phyloP scores from a whole-genome alignment of 2,113 vertebrate species.

The Ursus arctos region DNA sequence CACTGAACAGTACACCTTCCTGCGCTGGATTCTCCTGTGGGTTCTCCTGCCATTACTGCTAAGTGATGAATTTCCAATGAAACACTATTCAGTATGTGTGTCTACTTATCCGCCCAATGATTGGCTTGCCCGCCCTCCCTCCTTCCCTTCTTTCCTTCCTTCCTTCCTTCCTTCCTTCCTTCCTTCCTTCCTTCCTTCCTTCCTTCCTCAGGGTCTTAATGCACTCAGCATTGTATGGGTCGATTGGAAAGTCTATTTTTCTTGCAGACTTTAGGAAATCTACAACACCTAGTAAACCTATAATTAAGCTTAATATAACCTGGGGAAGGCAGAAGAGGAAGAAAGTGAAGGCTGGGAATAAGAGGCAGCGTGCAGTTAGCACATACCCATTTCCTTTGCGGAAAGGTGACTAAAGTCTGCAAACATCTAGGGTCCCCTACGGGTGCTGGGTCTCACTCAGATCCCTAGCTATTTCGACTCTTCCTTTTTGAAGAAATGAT shows the following conservation, averaged over 20 bases:
- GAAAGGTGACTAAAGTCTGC: neutral
- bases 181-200: neutral
- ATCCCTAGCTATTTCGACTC: neutral
- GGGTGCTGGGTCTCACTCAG: neutral
- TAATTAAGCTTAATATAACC: conserved; percentile 48
- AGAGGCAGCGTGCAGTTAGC: neutral
- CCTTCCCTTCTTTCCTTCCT: neutral
- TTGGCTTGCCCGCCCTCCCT: neutral
- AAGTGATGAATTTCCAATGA: neutral
- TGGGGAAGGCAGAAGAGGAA: neutral
- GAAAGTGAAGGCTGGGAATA: neutral
- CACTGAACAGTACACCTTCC: neutral
- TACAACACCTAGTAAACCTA: conserved; percentile 29
- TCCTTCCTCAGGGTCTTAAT: neutral
- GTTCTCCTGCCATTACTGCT: neutral
- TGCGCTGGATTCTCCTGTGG: neutral
- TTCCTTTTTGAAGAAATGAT: neutral
- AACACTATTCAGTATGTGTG: neutral
- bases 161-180: neutral
- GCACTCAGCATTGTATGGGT: conserved; percentile 34
- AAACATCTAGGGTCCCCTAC: neutral
- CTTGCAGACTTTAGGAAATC: conserved; percentile 42
- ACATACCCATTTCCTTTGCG: neutral
- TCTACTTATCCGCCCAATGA: neutral
- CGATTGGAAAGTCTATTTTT: conserved; percentile 41